Base-by-base conservation (phyloP, 2,888 invertebrate species). In the Crepidodera aurea region DNA sequence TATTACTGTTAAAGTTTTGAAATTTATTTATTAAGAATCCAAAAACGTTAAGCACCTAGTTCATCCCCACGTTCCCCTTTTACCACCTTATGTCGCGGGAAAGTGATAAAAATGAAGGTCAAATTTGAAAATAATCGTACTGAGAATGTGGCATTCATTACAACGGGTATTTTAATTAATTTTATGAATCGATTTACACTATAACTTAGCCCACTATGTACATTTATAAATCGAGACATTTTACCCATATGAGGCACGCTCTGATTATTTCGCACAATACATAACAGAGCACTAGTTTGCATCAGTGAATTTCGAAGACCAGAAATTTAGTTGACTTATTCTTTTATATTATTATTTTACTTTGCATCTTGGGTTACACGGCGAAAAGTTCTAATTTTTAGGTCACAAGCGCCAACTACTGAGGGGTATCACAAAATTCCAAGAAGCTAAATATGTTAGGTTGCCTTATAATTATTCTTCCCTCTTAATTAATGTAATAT, bases 241-340 rank as follows among this genome's bases (percentile, higher is more conserved):
- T 53, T 54, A 15, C 29, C 46, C 44, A 62, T 46, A 60, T 64
- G 66, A 62, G 68, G 56, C 64, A 71, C 69, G 73, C 73, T 73
- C 73, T 63, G 69, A 58, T 73, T 73, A 66, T 62, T 54, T 32
- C 42, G 50, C 19, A 73, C 73, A 73, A 73, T 73, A 71, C 67
- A 67, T 72, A 72, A 69, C 71, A 68, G 68, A 60, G 66, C 60
- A 42, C 64, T 65, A 56, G 48, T 71, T 70, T 70, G 71, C 71
- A 69, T 66, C 70, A 68, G 58, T 70, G 67, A 51, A 55, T 65
- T 71, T 64, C 62, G 57, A 63, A 69, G 66, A 66, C 67, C 51
- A 64, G 65, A 66, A 4, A 65, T 65, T 60, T 67, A 42, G 13
- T n/a, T n/a, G 29, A 16, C 32, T 12, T 15, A 56, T 46, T 37